phyloP scores from a whole-genome alignment of 2,888 invertebrate genomes.

The Anarsia innoxiella region DNA sequence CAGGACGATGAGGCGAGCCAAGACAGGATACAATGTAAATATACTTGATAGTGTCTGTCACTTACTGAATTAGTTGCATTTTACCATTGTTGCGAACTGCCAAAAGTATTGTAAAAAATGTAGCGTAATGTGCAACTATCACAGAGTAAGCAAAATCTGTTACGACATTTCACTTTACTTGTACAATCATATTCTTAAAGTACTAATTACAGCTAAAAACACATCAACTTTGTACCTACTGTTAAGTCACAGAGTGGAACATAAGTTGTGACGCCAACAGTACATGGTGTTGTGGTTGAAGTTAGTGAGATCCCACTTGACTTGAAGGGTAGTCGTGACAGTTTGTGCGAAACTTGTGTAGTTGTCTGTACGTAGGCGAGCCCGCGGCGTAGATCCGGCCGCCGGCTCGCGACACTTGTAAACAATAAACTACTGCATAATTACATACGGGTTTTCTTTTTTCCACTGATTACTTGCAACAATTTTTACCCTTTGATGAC shows the following conservation, averaged over 20 bases:
- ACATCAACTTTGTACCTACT: no score
- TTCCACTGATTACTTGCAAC: neutral
- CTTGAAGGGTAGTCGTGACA: no score
- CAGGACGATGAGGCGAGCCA: slow-evolving; percentile 25
- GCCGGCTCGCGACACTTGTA: slow-evolving; percentile 50
- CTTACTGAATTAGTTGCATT: slow-evolving; percentile 63
- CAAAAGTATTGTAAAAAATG: slow-evolving; percentile 69
- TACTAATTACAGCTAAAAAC: no score
- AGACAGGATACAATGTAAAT: slow-evolving; percentile 54
- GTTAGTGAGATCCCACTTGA: neutral
- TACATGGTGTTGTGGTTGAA: neutral
- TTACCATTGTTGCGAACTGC: slow-evolving; percentile 73
- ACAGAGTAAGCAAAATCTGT: slow-evolving; percentile 19
- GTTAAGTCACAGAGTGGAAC: no score
- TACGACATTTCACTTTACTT: no score
- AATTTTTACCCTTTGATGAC: no score
- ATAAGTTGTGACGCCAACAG: no score
- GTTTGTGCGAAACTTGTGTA: slow-evolving; percentile 24
- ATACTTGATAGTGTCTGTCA: slow-evolving; percentile 50
- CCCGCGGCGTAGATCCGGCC: slow-evolving; percentile 37
- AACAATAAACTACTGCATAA: slow-evolving; percentile 72
- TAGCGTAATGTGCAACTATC: slow-evolving; percentile 40
- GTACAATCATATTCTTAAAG: no score
- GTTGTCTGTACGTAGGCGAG: slow-evolving; percentile 21
- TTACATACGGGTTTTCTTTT: slow-evolving; percentile 23